Conservation (phyloP, 92 coral and sea anemone species). For the Pocillopora meandrina region DNA sequence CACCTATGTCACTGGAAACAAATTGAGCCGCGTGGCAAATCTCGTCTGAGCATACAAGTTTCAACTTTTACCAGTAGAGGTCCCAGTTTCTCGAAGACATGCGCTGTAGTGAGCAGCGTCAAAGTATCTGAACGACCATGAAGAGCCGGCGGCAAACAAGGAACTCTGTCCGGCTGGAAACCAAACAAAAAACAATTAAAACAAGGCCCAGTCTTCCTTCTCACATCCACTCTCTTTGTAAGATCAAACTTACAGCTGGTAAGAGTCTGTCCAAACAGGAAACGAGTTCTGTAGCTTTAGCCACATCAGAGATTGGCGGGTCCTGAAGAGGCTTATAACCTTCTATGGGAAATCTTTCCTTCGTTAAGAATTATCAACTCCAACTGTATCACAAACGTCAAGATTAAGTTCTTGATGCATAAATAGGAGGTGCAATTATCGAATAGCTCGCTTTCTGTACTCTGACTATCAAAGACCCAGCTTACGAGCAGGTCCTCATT, state of each 20-base stretch:
- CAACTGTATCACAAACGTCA: not conserved
- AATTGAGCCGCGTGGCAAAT: not conserved
- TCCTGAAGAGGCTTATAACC: conserved; percentile 89
- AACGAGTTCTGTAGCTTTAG: conserved; percentile 79
- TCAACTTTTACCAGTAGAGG: conserved; percentile 79
- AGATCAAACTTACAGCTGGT: conserved; percentile 71
- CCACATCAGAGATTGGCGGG: conserved; percentile 78
- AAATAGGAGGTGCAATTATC: too few relatives aligned
- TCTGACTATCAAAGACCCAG: too few relatives aligned
- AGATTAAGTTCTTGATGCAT: not conserved
- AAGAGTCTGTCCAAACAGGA: conserved; percentile 81
- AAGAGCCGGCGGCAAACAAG: conserved; percentile 80
- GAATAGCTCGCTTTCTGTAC: too few relatives aligned
- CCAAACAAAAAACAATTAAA: too few relatives aligned
- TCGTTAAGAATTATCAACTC: conserved; percentile 34
- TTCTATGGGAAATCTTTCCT: conserved; percentile 82
- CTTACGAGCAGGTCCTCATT: too few relatives aligned
- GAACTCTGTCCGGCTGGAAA: conserved; percentile 87
- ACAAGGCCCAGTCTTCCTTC: not conserved
- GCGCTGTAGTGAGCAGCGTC: conserved; percentile 88
- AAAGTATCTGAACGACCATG: conserved; percentile 81
- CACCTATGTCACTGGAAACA: not conserved
- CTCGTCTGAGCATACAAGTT: not conserved
- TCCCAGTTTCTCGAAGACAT: conserved; percentile 94
- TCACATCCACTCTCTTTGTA: too few relatives aligned